Base-by-base conservation (phyloP, 2,888 invertebrate species). In the Heterodera filipjevi region DNA sequence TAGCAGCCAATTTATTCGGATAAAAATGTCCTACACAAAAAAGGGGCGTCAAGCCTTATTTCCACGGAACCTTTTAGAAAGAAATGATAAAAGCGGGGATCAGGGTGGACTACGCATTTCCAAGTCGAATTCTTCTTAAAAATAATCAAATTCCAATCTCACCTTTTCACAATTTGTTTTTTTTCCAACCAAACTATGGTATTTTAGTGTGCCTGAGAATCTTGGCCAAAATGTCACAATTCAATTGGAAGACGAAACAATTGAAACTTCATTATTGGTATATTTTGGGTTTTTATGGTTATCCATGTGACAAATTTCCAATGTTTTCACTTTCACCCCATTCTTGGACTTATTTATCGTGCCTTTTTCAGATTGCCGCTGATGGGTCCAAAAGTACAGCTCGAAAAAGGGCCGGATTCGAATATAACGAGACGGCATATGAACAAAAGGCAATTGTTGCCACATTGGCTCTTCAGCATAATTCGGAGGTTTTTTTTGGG, bases 311-410 rank as follows among this genome's bases (percentile, higher is more conserved):
- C 39, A 39, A 39, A 39, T 39, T 39, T 39, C 12, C 39, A 39
- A 6, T 39, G 6, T 39, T 39, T 39, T 39, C 39, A 39, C 19
- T 49, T 49, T 14, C 19, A 0, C 49, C 10, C 8, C 49, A n/a
- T n/a, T n/a, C n/a, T n/a, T n/a, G n/a, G 44, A 12, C 8, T 71
- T 6, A 27, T 74, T 12, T 1, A 33, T 12, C 5, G 16, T 19
- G 22, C 14, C 16, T 10, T 30, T 46, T 91, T 73, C 89, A 94
- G 94, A 92, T 98, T 78, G 98, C 97, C 32, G 96, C 97, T 22
- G 98, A 99, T 91, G 98, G 98, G 0, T 93, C 93, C 0, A 94
- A 94, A 88, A 98, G 98, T 0, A 91, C 93, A 78, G 95, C 98
- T 2, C 92, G 98, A 16, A 84, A 93, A 82, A 92, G 93, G 35